A percentile compares a stretch with the other conserved stretches of the same genome.
phyloP scores from a whole-genome alignment of 2,888 invertebrate species.

The Cacoxenus indagator region DNA sequence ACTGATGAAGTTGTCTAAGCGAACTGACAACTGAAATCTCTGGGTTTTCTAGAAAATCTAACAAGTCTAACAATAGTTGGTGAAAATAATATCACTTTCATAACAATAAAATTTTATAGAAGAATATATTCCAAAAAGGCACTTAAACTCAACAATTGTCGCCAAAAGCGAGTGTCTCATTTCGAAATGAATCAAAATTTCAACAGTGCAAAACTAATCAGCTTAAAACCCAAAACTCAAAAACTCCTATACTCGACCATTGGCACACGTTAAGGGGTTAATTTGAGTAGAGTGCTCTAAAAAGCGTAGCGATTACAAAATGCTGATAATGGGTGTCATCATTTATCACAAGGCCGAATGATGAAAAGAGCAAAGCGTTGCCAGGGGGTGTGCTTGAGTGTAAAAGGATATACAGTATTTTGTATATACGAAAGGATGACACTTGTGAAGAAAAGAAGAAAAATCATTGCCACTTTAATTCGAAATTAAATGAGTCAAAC shows the following conservation, averaged over 20 bases:
- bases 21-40: too few relatives aligned
- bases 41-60: too few relatives aligned
- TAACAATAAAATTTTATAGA: too few relatives aligned
- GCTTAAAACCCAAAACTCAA: conserved; percentile 1
- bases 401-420: neutral
- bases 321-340: conserved; percentile 1
- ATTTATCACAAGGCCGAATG: conserved; percentile 8
- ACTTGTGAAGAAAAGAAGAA: neutral
- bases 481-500: conserved; percentile 8
- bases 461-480: conserved; percentile 8
- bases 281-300: conserved; percentile 7
- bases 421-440: neutral
- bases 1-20: too few relatives aligned
- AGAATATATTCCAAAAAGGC: too few relatives aligned
- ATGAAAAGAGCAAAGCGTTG: conserved; percentile 2
- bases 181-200: conserved; percentile 11
- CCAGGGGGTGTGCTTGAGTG: neutral
- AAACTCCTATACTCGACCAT: too few relatives aligned
- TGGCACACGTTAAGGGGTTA: neutral
- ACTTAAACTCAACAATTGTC: too few relatives aligned
- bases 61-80: too few relatives aligned
- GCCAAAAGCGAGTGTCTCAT: neutral
- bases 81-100: too few relatives aligned
- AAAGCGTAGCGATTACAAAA: conserved; percentile 9
- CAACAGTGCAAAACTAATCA: conserved; percentile 10